phyloP scores from a whole-genome alignment of 2,888 invertebrate species.

The Microdon myrmicae region DNA sequence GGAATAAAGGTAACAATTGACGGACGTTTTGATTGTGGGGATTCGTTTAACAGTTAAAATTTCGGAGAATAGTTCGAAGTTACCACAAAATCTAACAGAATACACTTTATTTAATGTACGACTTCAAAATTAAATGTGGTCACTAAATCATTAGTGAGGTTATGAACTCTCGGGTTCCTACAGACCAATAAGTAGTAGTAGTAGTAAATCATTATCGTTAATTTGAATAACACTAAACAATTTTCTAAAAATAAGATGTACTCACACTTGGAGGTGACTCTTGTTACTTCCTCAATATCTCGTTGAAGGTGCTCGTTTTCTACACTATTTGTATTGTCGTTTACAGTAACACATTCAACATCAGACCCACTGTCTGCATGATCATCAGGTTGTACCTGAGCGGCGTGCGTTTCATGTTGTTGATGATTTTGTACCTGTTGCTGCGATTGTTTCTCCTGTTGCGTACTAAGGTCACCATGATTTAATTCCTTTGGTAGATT shows the following conservation, averaged over 20 bases:
- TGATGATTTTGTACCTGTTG: constrained; percentile 17
- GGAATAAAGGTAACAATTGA: no score
- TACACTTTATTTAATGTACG: no score
- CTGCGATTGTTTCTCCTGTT: constrained; percentile 13
- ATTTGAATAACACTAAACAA: not conserved
- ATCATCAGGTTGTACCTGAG: constrained; percentile 31
- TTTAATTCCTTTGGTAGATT: constrained; percentile 37
- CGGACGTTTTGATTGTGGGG: no score
- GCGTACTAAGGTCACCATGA: constrained; percentile 18
- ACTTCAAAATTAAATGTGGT: no score
- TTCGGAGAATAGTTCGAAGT: no score
- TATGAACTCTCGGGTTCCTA: no score
- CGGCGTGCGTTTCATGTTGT: constrained; percentile 19
- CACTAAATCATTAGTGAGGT: no score
- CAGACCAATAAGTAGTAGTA: constrained; percentile 14
- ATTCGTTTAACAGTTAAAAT: no score
- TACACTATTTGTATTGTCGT: constrained; percentile 34
- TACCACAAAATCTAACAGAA: no score
- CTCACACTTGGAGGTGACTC: constrained; percentile 57
- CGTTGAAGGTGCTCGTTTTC: constrained; percentile 56
- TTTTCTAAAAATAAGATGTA: constrained; percentile 10
- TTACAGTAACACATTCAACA: constrained; percentile 36
- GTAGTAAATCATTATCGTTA: constrained; percentile 4
- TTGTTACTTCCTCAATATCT: constrained; percentile 60
- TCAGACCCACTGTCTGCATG: constrained; percentile 42